A percentile compares a stretch with the other conserved stretches of the same genome.
phyloP scores from a whole-genome alignment of 2,888 invertebrate species.

The Caradrina kadenii region DNA sequence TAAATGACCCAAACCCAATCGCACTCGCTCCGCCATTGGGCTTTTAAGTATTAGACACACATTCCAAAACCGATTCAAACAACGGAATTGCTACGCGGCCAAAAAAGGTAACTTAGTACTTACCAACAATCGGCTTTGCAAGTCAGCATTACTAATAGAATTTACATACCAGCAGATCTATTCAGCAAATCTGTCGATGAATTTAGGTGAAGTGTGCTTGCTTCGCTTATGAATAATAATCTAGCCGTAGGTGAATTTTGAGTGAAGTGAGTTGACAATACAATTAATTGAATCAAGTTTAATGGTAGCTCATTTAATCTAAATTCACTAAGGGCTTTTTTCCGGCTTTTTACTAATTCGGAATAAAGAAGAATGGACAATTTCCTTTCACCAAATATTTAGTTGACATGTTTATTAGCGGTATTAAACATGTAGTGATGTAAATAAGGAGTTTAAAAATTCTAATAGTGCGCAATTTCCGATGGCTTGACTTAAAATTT shows the following conservation, averaged over 20 bases:
- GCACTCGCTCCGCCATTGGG: slow-evolving; percentile 23
- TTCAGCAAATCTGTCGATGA: no score
- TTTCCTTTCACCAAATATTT: slow-evolving; percentile 6
- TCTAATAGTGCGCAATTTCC: no score
- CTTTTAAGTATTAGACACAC: slow-evolving; percentile 37
- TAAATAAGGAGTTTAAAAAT: no score
- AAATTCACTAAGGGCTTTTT: no score
- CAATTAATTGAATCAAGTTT: no score
- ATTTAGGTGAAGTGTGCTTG: no score
- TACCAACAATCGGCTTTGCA: background rate
- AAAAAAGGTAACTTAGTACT: slow-evolving; percentile 24
- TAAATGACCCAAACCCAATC: slow-evolving; percentile 40
- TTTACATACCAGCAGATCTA: slow-evolving; percentile 13
- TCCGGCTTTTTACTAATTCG: background rate
- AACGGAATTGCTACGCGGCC: slow-evolving; percentile 10
- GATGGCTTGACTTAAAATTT: background rate
- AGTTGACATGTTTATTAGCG: background rate
- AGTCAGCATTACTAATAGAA: slow-evolving; percentile 5
- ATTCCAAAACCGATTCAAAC: slow-evolving; percentile 32
- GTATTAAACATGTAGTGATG: background rate
- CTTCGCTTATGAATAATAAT: no score
- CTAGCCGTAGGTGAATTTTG: no score
- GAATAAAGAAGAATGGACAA: background rate
- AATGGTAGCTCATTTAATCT: no score
- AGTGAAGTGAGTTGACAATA: no score